A percentile compares a stretch with the other conserved stretches of the same genome.
These are phyloP conservation scores for Gymnoscopelus microlampas DNA, from an alignment of 2,797 vertebrate genomes.

Conservation along the genomic window DNA sequence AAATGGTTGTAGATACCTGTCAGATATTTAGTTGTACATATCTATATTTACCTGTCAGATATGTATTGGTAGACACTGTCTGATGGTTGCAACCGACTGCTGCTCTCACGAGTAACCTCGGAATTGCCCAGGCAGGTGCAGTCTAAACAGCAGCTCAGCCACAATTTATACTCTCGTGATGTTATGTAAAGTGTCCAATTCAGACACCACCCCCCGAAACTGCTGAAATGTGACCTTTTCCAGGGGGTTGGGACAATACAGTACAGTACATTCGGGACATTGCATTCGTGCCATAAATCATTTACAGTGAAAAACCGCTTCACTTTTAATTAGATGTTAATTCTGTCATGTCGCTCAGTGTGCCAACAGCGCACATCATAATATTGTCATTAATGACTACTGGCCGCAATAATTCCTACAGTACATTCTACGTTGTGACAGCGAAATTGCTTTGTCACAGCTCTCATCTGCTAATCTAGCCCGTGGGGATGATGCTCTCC, in stretches of 20 bases:
- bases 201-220: background rate
- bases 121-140: background rate
- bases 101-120: slow-evolving; percentile 9
- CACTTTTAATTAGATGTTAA: too few species aligned
- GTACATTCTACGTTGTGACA: too few species aligned
- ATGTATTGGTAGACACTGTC: slow-evolving; percentile 4
- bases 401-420: too few species aligned
- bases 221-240: background rate
- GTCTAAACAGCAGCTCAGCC: background rate
- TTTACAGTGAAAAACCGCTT: too few species aligned
- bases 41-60: slow-evolving; percentile 21
- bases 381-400: too few species aligned
- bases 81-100: slow-evolving; percentile 5
- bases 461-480: too few species aligned
- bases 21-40: background rate
- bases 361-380: too few species aligned
- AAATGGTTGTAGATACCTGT: slow-evolving; percentile 20
- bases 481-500: too few species aligned
- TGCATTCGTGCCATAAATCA: too few species aligned
- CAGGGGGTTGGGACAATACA: background rate
- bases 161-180: slow-evolving; percentile 11
- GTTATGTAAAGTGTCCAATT: slow-evolving; percentile 1
- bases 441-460: too few species aligned
- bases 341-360: too few species aligned
- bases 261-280: too few species aligned